phyloP scores from a whole-genome alignment of 2,113 vertebrate genomes.

The Silurus meridionalis region DNA sequence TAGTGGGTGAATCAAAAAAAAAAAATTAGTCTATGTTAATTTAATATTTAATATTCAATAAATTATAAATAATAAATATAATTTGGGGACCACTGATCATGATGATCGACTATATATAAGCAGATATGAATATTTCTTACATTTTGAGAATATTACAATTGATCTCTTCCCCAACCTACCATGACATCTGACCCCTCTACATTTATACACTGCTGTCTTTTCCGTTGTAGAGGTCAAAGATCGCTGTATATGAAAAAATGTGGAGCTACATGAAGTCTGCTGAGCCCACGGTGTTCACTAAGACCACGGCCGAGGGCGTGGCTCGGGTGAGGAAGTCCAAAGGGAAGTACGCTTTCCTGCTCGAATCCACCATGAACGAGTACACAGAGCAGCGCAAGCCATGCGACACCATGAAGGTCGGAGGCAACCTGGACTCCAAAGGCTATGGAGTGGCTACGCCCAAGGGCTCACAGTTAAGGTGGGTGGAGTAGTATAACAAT shows the following conservation, averaged over 20 bases:
- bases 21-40: no score
- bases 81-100: not conserved
- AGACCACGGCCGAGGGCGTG: constrained; percentile 95
- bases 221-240: constrained; percentile 90
- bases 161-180: not conserved
- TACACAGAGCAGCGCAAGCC: constrained; percentile 99
- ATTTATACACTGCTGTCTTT: constrained; percentile 40
- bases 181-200: not conserved
- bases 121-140: not conserved
- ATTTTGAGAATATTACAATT: not conserved
- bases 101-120: not conserved
- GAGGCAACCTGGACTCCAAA: constrained; percentile 99
- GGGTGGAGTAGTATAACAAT: constrained; percentile 99
- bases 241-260: constrained; percentile 99
- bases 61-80: no score
- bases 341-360: constrained; percentile 97
- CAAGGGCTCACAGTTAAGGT: constrained; percentile 99
- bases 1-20: no score
- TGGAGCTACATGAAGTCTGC: constrained; percentile 99
- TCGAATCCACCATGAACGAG: constrained; percentile 99
- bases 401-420: constrained; percentile 99
- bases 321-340: constrained; percentile 97
- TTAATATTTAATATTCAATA: no score
- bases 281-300: constrained; percentile 97
- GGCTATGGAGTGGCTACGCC: constrained; percentile 98